These are phyloP conservation scores for Drosophila erecta DNA, from an alignment of 1,140 invertebrate genomes.

Conservation along the genomic window DNA sequence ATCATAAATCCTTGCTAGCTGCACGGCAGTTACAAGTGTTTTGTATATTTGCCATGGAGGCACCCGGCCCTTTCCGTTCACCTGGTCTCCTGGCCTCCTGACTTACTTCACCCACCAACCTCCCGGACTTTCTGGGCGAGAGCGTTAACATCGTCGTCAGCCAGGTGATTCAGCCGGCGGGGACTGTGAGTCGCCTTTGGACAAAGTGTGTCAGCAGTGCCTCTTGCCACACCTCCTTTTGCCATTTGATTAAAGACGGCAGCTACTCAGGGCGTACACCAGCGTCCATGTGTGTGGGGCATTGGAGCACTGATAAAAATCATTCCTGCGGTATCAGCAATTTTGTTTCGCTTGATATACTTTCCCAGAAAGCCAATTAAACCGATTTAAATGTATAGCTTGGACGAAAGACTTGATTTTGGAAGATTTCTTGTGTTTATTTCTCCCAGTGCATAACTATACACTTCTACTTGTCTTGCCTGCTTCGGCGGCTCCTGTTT, in stretches of 20 bases:
- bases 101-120: neutral
- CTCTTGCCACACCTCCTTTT: slow-evolving; percentile 56
- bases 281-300: slow-evolving; percentile 25
- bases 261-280: slow-evolving; percentile 25
- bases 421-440: no score
- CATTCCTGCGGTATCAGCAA: no score
- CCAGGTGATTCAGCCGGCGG: slow-evolving; percentile 12
- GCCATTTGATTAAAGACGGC: slow-evolving; percentile 73
- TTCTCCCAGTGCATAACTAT: slow-evolving; percentile 43
- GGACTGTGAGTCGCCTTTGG: slow-evolving; percentile 3
- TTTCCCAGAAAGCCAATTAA: no score
- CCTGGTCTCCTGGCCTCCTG: slow-evolving; percentile 1
- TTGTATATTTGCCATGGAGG: slow-evolving; percentile 75
- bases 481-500: slow-evolving; percentile 31
- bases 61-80: slow-evolving; percentile 35
- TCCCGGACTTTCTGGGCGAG: slow-evolving; percentile 3
- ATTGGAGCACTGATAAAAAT: slow-evolving; percentile 24
- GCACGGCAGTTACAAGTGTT: slow-evolving; percentile 70
- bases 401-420: no score
- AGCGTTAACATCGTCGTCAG: slow-evolving; percentile 45
- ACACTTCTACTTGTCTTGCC: slow-evolving; percentile 27
- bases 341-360: no score
- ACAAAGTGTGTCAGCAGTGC: slow-evolving; percentile 74
- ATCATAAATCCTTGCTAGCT: slow-evolving; percentile 71
- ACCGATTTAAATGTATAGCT: no score